These are phyloP conservation scores for Cheilosia soror DNA, from an alignment of 2,888 invertebrate species.

Conservation along the genomic window DNA sequence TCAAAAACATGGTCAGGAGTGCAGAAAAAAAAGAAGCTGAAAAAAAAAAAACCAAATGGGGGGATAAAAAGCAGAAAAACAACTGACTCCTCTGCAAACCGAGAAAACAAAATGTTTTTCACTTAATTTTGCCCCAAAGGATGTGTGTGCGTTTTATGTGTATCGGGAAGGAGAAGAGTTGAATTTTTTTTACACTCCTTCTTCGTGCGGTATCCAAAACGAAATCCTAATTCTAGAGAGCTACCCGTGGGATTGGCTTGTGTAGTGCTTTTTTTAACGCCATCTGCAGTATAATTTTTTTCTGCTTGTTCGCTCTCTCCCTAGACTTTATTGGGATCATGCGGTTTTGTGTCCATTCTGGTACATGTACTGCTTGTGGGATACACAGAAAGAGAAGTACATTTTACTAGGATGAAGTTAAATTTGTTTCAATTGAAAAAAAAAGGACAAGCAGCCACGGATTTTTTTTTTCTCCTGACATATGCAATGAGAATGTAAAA, in stretches of 20 bases:
- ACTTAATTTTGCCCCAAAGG: conserved; percentile 56
- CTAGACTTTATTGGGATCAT: conserved; percentile 48
- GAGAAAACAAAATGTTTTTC: conserved; percentile 52
- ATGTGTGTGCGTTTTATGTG: conserved; percentile 19
- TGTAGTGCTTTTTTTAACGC: conserved; percentile 37
- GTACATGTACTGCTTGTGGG: conserved; percentile 6
- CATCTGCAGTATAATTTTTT: conserved; percentile 27
- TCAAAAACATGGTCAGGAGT: conserved; percentile 19
- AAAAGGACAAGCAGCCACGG: conserved; percentile 4
- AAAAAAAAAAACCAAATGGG: background rate
- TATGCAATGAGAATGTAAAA: background rate
- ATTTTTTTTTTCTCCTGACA: conserved; percentile 18
- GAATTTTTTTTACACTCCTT: background rate
- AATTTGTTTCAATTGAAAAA: conserved; percentile 56
- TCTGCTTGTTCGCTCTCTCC: background rate
- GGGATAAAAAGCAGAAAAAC: conserved; percentile 24
- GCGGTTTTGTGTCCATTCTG: conserved; percentile 54
- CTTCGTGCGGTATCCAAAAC: conserved; percentile 15
- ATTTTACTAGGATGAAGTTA: conserved; percentile 34
- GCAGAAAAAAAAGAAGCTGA: background rate
- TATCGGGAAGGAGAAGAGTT: background rate
- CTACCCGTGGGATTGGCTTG: conserved; percentile 36
- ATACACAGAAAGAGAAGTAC: background rate
- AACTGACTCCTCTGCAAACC: conserved; percentile 14
- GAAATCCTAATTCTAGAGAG: conserved; percentile 17